These are phyloP conservation scores for Orientallactaga bullata DNA, from an alignment of 2,113 vertebrate species.

Conservation along the genomic window DNA sequence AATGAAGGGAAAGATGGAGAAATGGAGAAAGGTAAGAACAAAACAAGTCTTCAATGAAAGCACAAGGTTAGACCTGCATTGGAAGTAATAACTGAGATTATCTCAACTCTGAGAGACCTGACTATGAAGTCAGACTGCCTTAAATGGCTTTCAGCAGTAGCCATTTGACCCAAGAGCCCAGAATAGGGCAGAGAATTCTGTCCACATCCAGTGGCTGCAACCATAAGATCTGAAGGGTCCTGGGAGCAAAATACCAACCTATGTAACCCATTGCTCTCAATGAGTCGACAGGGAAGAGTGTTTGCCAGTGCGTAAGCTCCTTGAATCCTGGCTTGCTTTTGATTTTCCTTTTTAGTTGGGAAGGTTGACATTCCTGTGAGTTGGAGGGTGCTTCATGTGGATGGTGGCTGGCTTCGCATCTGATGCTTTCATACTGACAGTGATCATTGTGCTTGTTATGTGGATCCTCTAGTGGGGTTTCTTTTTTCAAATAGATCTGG, in stretches of 20 bases:
- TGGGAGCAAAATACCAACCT: background rate
- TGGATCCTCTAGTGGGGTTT: background rate
- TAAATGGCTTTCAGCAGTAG: background rate
- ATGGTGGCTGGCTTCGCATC: background rate
- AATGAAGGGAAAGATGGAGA: background rate
- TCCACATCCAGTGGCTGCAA: background rate
- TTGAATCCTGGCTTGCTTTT: background rate
- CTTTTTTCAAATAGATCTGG: background rate
- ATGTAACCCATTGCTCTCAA: background rate
- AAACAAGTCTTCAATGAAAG: background rate
- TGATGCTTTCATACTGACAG: background rate
- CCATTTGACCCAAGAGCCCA: background rate
- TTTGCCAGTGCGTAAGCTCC: background rate
- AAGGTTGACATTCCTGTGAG: background rate
- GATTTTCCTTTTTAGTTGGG: background rate
- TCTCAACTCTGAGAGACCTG: background rate
- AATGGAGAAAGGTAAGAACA: background rate
- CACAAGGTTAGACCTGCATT: background rate
- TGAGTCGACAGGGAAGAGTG: background rate
- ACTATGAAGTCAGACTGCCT: background rate
- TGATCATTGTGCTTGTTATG: background rate
- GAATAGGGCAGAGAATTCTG: background rate
- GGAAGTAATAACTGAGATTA: background rate
- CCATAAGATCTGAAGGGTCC: background rate
- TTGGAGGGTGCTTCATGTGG: background rate